Evolutionary conservation across 1,140 invertebrate genomes (phyloP).

Genomic region (Kradibia gibbosae): DNA sequence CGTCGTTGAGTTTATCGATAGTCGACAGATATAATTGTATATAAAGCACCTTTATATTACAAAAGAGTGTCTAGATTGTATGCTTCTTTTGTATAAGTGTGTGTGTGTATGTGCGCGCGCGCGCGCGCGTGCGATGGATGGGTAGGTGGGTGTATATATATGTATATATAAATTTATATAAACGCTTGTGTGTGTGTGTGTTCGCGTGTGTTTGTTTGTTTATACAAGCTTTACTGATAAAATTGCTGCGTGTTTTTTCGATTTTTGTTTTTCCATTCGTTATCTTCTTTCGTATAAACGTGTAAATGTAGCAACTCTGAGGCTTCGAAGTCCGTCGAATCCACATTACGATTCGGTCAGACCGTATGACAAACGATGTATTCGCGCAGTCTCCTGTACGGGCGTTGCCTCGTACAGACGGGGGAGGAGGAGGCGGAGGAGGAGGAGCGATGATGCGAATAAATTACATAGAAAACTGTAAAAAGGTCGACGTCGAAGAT

Average conservation of each 20-base stretch:
- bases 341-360: not conserved
- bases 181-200: too few species aligned
- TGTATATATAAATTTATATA: too few species aligned
- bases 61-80: slow-evolving; percentile 52
- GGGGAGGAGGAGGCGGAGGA: too few species aligned
- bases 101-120: too few species aligned
- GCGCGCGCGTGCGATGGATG: too few species aligned
- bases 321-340: not conserved
- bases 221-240: too few species aligned
- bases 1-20: slow-evolving; percentile 33
- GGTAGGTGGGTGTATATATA: too few species aligned
- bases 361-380: too few species aligned
- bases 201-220: too few species aligned
- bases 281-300: slow-evolving; percentile 19
- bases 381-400: too few species aligned
- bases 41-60: slow-evolving; percentile 68
- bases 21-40: slow-evolving; percentile 51
- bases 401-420: too few species aligned
- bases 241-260: not conserved
- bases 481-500: slow-evolving; percentile 31
- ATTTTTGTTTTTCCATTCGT: not conserved
- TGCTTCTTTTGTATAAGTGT: not conserved
- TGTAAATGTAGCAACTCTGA: slow-evolving; percentile 29
- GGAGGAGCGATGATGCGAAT: slow-evolving; percentile 2
- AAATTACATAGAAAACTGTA: slow-evolving; percentile 40